Evolutionary conservation across 2,888 invertebrate genomes (phyloP), one percentile per base, ranked within the genome.

Genomic region (Coenonympha arcania): DNA sequence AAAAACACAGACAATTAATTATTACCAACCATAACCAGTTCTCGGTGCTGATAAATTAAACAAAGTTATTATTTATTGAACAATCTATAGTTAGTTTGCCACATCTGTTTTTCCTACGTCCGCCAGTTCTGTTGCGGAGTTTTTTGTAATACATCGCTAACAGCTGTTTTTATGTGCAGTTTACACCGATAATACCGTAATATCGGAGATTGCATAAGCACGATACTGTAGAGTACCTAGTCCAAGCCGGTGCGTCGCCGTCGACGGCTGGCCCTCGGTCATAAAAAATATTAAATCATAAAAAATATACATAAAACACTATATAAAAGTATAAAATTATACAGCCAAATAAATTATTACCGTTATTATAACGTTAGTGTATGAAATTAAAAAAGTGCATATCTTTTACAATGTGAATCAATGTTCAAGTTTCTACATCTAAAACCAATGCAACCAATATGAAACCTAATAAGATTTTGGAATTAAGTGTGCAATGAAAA

Each of bases 151-250:
- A 50, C 51, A 58, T 59, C 61, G 59, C 44, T 44, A 62, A 64
- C 55, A 34, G 57, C 30, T 54, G 55, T 61, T 67, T 71, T 66
- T 64, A 53, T 55, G 57, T 60, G 59, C 46, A 50, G 18, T 73
- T 68, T 68, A 72, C 72, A 73, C 69, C 73, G 77, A 73, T 77
- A 76, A 68, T 65, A 72, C 64, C 61, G 76, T 72, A 71, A 65
- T 71, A 71, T 71, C 68, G 66, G 58, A 64, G 59, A 67, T 81
- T 83, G 76, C 80, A 76, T 78, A 79, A 82, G 66, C 66, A 64
- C 64, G 65, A 63, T 64, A 64, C 67, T 62, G 60, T n/a, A n/a
- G n/a, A n/a, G n/a, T 75, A 64, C 66, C 59, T 76, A 79, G 79
- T 79, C 62, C 57, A 52, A 60, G 62, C 61, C 67, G 62, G 69